Conservation (phyloP, 1,140 invertebrate genomes). For the Cydia amplana region DNA sequence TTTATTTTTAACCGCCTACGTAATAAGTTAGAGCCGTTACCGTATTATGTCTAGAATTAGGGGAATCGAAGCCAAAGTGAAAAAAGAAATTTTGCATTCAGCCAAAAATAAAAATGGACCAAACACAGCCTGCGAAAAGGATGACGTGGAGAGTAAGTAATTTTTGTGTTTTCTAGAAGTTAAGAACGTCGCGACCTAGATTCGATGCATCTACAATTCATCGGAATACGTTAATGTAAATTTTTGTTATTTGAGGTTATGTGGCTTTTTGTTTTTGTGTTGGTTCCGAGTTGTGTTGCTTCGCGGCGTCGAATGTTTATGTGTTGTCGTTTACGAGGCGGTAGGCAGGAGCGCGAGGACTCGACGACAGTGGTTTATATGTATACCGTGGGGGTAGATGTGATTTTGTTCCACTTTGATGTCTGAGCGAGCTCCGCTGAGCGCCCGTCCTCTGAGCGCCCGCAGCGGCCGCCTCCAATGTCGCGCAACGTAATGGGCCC, state of each 20-base stretch:
- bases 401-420: not conserved
- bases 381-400: not conserved
- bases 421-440: not conserved
- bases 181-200: not conserved
- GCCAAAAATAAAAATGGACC: conserved; percentile 55
- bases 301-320: not conserved
- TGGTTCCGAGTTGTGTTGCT: not conserved
- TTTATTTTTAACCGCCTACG: conserved; percentile 7
- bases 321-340: not conserved
- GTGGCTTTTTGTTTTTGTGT: conserved; percentile 13
- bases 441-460: not conserved
- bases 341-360: not conserved
- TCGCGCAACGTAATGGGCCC: not conserved
- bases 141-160: conserved; percentile 66
- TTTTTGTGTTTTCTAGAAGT: conserved; percentile 30
- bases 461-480: not conserved
- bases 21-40: conserved; percentile 21
- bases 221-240: conserved; percentile 18
- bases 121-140: conserved; percentile 50
- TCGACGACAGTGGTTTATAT: not conserved
- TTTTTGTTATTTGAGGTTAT: conserved; percentile 41
- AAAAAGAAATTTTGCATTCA: conserved; percentile 52
- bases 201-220: conserved; percentile 24
- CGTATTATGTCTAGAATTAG: conserved; percentile 65
- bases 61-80: conserved; percentile 59